These are phyloP conservation scores for Pygoscelis antarcticus DNA, from an alignment of 2,113 vertebrate genomes.

Conservation along the genomic window DNA sequence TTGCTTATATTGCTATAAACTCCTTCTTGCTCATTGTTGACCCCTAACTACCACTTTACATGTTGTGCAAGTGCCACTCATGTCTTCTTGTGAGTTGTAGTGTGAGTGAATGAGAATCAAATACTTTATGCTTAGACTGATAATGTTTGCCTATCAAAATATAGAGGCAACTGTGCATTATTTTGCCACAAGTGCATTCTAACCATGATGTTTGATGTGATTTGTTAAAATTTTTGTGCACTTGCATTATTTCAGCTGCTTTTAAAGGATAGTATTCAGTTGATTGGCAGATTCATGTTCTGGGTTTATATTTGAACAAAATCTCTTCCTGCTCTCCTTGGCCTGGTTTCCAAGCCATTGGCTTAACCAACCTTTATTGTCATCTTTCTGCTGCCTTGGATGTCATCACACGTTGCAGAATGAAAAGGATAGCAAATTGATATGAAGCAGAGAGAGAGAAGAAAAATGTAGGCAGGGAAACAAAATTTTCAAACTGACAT, in stretches of 20 bases:
- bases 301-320: background rate
- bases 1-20: background rate
- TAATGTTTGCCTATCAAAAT: background rate
- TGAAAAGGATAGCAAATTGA: background rate
- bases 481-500: background rate
- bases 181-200: background rate
- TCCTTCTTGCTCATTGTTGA: background rate
- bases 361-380: background rate
- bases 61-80: background rate
- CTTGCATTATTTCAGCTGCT: background rate
- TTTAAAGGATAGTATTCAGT: background rate
- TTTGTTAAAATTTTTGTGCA: background rate
- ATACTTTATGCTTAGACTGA: background rate
- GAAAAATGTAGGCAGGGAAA: background rate
- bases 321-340: background rate
- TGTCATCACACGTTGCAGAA: background rate
- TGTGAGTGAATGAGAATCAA: background rate
- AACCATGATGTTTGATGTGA: rapidly evolving
- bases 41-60: background rate
- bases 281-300: background rate
- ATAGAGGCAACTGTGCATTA: background rate
- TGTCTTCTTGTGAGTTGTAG: background rate
- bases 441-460: background rate
- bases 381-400: background rate
- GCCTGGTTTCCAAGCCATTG: background rate